These are phyloP conservation scores for Erpornis zantholeuca DNA, from an alignment of 2,113 vertebrate species.

Conservation along the genomic window DNA sequence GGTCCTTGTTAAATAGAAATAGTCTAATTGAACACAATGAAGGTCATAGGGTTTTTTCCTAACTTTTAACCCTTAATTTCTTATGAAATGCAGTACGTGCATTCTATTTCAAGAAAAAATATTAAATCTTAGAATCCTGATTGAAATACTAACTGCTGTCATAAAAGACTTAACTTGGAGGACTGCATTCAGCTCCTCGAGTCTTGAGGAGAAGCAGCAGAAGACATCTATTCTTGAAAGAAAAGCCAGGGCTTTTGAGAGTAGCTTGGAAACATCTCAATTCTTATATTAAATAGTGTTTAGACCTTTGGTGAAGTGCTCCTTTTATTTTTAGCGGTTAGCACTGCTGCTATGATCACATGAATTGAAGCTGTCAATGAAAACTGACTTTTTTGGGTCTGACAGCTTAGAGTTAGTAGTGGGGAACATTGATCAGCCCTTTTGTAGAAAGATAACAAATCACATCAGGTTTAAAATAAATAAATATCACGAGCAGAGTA, in stretches of 20 bases:
- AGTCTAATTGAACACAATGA: not conserved
- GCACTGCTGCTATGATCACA: not conserved
- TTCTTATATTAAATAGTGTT: not conserved
- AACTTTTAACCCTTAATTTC: not conserved
- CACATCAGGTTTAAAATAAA: not conserved
- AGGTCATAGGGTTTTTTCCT: not conserved
- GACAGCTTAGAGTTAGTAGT: not conserved
- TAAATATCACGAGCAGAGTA: not conserved
- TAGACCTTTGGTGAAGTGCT: not conserved
- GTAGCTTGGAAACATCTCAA: not conserved
- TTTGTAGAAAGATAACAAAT: not conserved
- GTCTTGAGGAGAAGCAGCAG: not conserved
- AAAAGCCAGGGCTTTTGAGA: not conserved
- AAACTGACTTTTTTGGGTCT: not conserved
- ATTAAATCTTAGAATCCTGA: not conserved
- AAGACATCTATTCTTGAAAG: not conserved
- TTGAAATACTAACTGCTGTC: not conserved
- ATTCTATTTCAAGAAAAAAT: not conserved
- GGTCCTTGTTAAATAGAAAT: not conserved
- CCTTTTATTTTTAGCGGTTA: not conserved
- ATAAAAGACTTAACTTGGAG: not conserved
- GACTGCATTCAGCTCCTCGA: not conserved
- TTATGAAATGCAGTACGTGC: not conserved
- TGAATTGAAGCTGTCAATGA: not conserved
- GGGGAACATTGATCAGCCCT: not conserved